phyloP scores from a whole-genome alignment of 2,113 vertebrate species.

The Origma solitaria region DNA sequence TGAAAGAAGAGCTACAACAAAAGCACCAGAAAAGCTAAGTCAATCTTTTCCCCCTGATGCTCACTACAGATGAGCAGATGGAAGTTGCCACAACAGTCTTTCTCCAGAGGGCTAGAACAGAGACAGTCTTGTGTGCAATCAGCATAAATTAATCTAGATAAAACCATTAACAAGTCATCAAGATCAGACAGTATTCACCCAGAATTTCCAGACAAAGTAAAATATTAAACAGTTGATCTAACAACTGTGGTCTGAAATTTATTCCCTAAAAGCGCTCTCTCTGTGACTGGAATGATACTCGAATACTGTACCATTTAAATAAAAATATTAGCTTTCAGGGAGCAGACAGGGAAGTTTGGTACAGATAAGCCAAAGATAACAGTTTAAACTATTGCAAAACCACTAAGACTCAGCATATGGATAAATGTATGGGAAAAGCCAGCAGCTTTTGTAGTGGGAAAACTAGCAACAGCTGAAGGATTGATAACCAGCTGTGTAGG shows the following conservation, averaged over 20 bases:
- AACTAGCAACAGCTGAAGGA: not conserved
- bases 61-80: not conserved
- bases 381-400: not conserved
- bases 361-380: not conserved
- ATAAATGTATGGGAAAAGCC: not conserved
- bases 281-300: not conserved
- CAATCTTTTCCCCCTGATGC: not conserved
- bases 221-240: not conserved
- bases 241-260: not conserved
- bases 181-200: not conserved
- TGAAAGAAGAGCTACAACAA: not conserved
- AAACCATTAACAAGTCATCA: not conserved
- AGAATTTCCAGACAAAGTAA: not conserved
- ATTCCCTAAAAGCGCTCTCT: not conserved
- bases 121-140: not conserved
- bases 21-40: not conserved
- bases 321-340: not conserved
- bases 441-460: not conserved
- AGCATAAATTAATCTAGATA: not conserved
- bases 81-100: not conserved
- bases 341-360: not conserved
- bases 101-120: not conserved
- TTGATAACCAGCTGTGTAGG: fast-evolving
- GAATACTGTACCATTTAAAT: not conserved
- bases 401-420: not conserved